phyloP scores from a whole-genome alignment of 2,888 invertebrate genomes.

The Cyaniris semiargus region DNA sequence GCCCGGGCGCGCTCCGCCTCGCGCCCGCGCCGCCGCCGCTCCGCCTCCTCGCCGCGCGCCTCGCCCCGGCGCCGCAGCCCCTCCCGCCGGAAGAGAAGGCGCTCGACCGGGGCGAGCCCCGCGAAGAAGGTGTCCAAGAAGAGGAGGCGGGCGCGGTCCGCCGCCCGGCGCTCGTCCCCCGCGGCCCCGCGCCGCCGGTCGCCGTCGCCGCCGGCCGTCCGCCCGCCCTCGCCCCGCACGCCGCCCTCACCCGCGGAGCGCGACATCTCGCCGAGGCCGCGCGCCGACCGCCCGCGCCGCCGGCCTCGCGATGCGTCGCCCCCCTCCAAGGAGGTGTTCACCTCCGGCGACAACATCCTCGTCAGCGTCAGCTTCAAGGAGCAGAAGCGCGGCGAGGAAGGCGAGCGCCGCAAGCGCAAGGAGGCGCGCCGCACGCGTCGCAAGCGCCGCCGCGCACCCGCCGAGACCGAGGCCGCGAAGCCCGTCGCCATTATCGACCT shows the following conservation, averaged over 20 bases:
- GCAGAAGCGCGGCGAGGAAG: constrained; percentile 66
- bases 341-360: constrained; percentile 95
- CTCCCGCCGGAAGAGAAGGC: constrained; percentile 50
- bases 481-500: constrained; percentile 93
- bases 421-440: constrained; percentile 46
- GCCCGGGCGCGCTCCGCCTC: constrained; percentile 45
- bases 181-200: constrained; percentile 83
- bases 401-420: constrained; percentile 53
- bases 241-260: constrained; percentile 44
- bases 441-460: constrained; percentile 47
- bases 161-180: constrained; percentile 55
- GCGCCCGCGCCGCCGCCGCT: constrained; percentile 46
- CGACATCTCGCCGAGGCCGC: constrained; percentile 53
- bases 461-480: constrained; percentile 62
- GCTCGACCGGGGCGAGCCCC: constrained; percentile 51
- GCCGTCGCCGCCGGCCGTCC: constrained; percentile 66
- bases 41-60: constrained; percentile 47
- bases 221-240: constrained; percentile 47
- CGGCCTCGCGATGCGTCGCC: constrained; percentile 58
- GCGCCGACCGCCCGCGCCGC: constrained; percentile 50
- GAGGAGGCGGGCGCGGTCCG: constrained; percentile 57
- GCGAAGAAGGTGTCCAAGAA: constrained; percentile 54
- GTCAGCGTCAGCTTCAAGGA: constrained; percentile 95
- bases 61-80: constrained; percentile 47
- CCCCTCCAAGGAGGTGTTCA: constrained; percentile 94